Conservation (phyloP, 2,888 invertebrate genomes). For the Notodonta ziczac region DNA sequence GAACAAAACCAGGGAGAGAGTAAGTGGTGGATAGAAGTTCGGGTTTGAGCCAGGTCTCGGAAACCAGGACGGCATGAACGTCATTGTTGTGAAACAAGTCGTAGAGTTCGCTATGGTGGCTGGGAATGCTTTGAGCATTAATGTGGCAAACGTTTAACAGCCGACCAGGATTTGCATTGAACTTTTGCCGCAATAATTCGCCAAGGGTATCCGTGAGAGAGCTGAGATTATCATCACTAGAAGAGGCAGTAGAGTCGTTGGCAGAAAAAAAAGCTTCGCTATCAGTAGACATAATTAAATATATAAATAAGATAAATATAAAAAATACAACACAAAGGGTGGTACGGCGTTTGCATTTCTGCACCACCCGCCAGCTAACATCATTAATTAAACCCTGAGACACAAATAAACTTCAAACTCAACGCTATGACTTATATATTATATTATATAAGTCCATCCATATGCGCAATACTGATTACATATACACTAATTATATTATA, state of each 20-base stretch:
- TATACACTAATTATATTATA: slow-evolving; percentile 3
- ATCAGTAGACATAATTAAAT: too few species aligned
- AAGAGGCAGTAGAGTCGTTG: too few species aligned
- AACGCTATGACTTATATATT: too few species aligned
- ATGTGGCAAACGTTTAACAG: background rate
- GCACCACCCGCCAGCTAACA: too few species aligned
- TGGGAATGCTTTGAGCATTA: background rate
- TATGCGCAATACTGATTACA: slow-evolving; percentile 3
- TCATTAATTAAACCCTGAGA: too few species aligned
- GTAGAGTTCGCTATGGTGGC: slow-evolving; percentile 7
- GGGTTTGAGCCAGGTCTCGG: slow-evolving; percentile 1
- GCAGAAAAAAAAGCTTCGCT: too few species aligned
- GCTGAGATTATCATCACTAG: slow-evolving; percentile 3
- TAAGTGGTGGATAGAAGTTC: background rate
- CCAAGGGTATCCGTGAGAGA: slow-evolving; percentile 1
- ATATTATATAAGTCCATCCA: background rate
- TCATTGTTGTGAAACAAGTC: background rate
- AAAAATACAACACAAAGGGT: too few species aligned
- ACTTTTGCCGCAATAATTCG: background rate
- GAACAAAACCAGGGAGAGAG: background rate
- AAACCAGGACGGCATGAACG: background rate
- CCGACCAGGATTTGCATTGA: background rate
- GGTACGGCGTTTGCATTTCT: too few species aligned
- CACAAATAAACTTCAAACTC: too few species aligned
- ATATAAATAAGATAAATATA: too few species aligned